Evolutionary conservation across 2,888 invertebrate species (phyloP).

Genomic region (Vannuccia rotundouncinata): DNA sequence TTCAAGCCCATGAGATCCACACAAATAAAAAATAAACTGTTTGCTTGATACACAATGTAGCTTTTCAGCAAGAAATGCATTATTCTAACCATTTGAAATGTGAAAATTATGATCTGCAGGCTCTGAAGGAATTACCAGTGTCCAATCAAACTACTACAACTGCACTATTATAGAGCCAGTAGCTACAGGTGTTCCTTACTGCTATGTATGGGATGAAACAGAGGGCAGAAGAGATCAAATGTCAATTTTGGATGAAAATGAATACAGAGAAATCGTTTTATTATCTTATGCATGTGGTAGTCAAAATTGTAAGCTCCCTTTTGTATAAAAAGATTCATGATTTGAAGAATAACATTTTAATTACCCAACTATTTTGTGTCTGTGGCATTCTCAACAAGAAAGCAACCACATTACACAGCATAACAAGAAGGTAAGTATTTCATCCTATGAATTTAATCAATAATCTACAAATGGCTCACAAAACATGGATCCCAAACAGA

Average conservation of each 20-base stretch:
- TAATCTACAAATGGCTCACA: constrained; percentile 2
- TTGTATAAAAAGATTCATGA: constrained; percentile 1
- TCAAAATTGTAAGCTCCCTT: constrained; percentile 18
- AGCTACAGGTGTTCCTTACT: constrained; percentile 16
- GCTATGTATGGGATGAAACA: constrained; percentile 2
- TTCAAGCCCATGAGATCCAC: neutral
- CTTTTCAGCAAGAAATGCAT: neutral
- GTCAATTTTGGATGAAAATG: neutral
- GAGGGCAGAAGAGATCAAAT: constrained; percentile 13
- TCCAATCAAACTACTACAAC: constrained; percentile 6
- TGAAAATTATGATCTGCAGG: neutral
- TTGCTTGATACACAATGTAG: neutral
- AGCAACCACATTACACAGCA: constrained; percentile 4
- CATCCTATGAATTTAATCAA: too few relatives aligned
- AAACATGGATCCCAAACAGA: neutral
- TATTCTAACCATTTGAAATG: neutral
- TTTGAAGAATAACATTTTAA: too few relatives aligned
- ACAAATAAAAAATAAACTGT: neutral
- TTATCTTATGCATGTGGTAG: constrained; percentile 12
- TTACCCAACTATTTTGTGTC: too few relatives aligned
- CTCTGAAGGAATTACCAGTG: neutral
- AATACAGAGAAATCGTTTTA: neutral
- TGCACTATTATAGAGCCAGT: constrained; percentile 19
- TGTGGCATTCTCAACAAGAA: constrained; percentile 10
- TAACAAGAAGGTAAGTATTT: too few relatives aligned